Base-by-base conservation (phyloP, 2,113 vertebrate species). In the Mohoua ochrocephala region DNA sequence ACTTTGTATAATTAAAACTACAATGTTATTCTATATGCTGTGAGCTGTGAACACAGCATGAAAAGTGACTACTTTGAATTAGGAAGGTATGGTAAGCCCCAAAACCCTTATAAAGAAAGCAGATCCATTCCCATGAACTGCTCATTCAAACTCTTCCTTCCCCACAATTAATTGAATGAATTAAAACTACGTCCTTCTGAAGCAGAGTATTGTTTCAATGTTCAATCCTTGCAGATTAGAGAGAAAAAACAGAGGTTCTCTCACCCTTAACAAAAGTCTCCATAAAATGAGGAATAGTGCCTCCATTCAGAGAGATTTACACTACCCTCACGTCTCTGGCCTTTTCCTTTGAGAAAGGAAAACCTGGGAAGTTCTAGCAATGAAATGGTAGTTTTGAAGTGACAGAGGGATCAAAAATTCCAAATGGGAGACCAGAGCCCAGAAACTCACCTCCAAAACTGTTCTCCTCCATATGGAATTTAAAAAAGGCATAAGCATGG, bases 381-480 rank as follows among this genome's bases (percentile, higher is more conserved):
- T 44, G 37, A 78, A 82, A 63, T 1, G 0, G 17, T 73, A 30
- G 11, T 20, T 69, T 80, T 44, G 27, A 84, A 89, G 16, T 30
- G 77, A 60, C 3, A 49, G 23, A 53, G 5, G 21, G 41, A 71
- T 39, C 23, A 15, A 12, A 70, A 70, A 8, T 35, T 81, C 73
- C 39, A 33, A 68, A 28, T 1, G 6, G 8, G 35, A 13, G 3
- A 60, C 18, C 35, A 84, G 31, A 79, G n/a, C 10, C 44, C 45
- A 79, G 26, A 75, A 71, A 68, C 2, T 24, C 1, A 0, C 19
- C 14, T 35, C 52, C 27, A 50, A 61, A 71, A 39, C 20, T 0
- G 1, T 4, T 21, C n/a, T 41, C 19, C 24, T 41, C 50, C 16
- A 19, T 1, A 19, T 0, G 1, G 60, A 73, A 70, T 45, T 42